These are phyloP conservation scores for Chaenodraco wilsoni DNA, from an alignment of 2,797 vertebrate genomes.

Conservation along the genomic window DNA sequence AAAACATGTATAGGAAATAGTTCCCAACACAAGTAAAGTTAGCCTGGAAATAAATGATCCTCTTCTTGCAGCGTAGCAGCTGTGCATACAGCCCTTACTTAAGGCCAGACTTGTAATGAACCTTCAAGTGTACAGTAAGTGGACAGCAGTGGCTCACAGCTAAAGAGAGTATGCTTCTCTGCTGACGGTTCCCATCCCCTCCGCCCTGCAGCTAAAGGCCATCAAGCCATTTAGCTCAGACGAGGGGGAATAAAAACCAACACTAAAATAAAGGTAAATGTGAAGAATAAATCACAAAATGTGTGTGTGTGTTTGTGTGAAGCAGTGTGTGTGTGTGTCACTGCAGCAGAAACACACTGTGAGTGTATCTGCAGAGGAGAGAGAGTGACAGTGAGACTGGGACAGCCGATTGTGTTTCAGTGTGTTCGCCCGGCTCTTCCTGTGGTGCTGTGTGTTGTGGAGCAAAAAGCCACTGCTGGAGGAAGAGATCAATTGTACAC, in stretches of 20 bases:
- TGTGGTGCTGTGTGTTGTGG: conserved; percentile 75
- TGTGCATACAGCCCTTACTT: conserved; percentile 63
- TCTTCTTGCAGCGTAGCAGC: conserved; percentile 61
- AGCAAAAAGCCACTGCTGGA: conserved; percentile 85
- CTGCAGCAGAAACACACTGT: conserved; percentile 8
- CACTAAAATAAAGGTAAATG: conserved; percentile 83
- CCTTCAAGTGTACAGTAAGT: conserved; percentile 74
- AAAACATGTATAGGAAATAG: conserved; percentile 10
- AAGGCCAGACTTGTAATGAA: conserved; percentile 67
- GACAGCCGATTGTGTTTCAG: conserved; percentile 77
- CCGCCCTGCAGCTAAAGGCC: conserved; percentile 86
- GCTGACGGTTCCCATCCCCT: conserved; percentile 81
- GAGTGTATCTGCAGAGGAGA: conserved; percentile 37
- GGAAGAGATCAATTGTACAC: conserved; percentile 88
- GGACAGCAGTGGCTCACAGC: conserved; percentile 69
- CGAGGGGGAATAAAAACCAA: conserved; percentile 82
- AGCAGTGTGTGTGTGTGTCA: not conserved
- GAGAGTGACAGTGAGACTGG: conserved; percentile 67
- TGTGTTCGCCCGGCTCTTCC: conserved; percentile 68
- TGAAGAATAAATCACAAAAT: conserved; percentile 28
- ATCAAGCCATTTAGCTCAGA: conserved; percentile 70
- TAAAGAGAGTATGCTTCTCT: conserved; percentile 63
- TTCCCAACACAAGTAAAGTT: conserved; percentile 12
- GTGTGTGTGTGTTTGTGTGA: conserved; percentile 11
- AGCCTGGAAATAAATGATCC: conserved; percentile 40